Evolutionary conservation across 2,797 vertebrate genomes (phyloP).

Genomic region (Scolopax rusticola): DNA sequence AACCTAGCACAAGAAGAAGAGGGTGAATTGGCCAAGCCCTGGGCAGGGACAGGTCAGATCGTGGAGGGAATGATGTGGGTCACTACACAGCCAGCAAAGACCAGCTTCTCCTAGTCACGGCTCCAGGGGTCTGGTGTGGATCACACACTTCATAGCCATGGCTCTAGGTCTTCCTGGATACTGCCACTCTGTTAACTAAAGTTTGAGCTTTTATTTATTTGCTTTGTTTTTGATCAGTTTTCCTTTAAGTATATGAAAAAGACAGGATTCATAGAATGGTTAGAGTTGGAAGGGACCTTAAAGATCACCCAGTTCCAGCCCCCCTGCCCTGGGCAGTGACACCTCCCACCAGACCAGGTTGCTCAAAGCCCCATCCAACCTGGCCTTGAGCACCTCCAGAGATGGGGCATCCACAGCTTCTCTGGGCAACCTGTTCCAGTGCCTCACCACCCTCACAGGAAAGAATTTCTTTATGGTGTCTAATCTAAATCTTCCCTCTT

Average conservation of each 20-base stretch:
- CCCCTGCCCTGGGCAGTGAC: too few relatives aligned
- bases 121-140: not conserved
- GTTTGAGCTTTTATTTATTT: not conserved
- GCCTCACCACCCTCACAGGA: too few relatives aligned
- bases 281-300: too few relatives aligned
- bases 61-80: not conserved
- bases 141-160: not conserved
- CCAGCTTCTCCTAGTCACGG: not conserved
- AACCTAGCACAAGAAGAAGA: not conserved
- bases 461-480: too few relatives aligned
- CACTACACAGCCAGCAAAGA: not conserved
- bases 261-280: not conserved
- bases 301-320: too few relatives aligned
- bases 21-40: not conserved
- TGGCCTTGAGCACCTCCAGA: too few relatives aligned
- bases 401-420: too few relatives aligned
- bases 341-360: too few relatives aligned
- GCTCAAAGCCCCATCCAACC: too few relatives aligned
- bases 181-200: not conserved
- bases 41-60: not conserved
- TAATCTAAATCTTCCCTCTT: too few relatives aligned
- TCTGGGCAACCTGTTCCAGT: too few relatives aligned
- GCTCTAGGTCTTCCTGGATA: not conserved
- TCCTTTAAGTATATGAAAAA: not conserved
- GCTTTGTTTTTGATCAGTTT: not conserved